Evolutionary conservation across 2,797 vertebrate genomes (phyloP), one percentile per base, ranked within the genome.

Genomic region (Macropodus opercularis): DNA sequence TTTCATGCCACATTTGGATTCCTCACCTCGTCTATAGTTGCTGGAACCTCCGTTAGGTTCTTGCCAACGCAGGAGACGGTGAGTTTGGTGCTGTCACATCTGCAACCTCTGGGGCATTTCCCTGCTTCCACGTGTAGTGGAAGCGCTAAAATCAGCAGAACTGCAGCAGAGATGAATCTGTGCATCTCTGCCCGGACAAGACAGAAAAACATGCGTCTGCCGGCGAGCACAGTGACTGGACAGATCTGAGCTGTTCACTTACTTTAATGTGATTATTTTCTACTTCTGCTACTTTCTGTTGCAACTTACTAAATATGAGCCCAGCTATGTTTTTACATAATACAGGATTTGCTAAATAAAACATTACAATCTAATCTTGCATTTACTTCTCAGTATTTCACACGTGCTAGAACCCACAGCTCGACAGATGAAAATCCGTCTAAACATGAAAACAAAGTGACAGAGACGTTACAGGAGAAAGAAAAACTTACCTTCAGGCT

Each of bases 11-110:
- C n/a, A n/a, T n/a, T n/a, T n/a, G 14, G 61, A 40, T 54, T 49
- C 44, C 91, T 88, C 65, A 97, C 96, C 95, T 97, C 92, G 0
- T 95, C 91, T 40, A 96, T 46, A 39, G 83, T 31, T 0, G 32
- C 1, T 0, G 96, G 95, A 62, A 96, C 58, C 24, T 90, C 75
- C 0, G 77, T 94, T 17, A 98, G 75, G 78, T 94, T 96, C 85
- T 93, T 93, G 2, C 87, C 72, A 4, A 84, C 42, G 60, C 96
- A 98, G 35, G 82, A 41, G 1, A 95, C 91, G 0, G 89, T 88
- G 40, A 92, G 77, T 27, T 71, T 91, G 78, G 89, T 56, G 60
- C 81, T 76, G 80, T 98, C 92, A 0, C 96, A 98, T 76, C 89
- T 12, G 2, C 95, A 98, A 26, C 78, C n/a, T 27, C 11, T 52